Percentiles rank a stretch among this genome's conserved stretches.
Conservation (phyloP, 2,888 invertebrate species). For the Megaustenia siamemsis region DNA sequence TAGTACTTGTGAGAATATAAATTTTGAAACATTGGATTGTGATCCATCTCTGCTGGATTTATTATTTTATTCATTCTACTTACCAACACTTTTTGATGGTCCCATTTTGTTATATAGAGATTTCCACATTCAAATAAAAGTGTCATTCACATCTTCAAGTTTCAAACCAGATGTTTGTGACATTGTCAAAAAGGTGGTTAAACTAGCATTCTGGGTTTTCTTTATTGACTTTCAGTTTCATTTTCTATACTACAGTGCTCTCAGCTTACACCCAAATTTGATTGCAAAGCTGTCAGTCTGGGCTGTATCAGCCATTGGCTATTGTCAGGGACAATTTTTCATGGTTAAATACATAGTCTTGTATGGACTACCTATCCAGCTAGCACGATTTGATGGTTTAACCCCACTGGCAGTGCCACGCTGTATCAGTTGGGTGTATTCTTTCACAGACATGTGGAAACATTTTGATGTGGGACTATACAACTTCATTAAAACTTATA, state of each 20-base stretch:
- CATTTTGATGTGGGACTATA: constrained; percentile 95
- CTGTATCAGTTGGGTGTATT: constrained; percentile 93
- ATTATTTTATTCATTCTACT: constrained; percentile 89
- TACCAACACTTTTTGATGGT: constrained; percentile 90
- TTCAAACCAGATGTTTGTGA: constrained; percentile 20
- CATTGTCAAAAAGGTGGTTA: constrained; percentile 42
- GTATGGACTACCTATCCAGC: constrained; percentile 89
- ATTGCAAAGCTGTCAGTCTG: constrained; percentile 84
- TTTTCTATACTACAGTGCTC: constrained; percentile 89
- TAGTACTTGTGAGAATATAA: background rate
- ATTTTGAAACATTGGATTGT: background rate
- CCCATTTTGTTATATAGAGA: constrained; percentile 90
- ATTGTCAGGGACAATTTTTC: constrained; percentile 95
- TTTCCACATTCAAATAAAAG: constrained; percentile 81
- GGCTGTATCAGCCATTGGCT: constrained; percentile 90
- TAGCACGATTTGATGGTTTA: constrained; percentile 85
- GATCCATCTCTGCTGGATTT: constrained; percentile 80
- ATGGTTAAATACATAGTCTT: constrained; percentile 93
- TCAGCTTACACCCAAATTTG: constrained; percentile 84
- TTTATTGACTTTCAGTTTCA: constrained; percentile 88
- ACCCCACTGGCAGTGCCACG: constrained; percentile 88
- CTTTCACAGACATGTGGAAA: constrained; percentile 98
- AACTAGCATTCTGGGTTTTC: constrained; percentile 85
- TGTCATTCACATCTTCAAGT: background rate
- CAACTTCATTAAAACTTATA: constrained; percentile 91